A percentile compares a stretch with the other conserved stretches of the same genome.
Conservation (phyloP, 1,140 invertebrate species). For the Bombus picipes region DNA sequence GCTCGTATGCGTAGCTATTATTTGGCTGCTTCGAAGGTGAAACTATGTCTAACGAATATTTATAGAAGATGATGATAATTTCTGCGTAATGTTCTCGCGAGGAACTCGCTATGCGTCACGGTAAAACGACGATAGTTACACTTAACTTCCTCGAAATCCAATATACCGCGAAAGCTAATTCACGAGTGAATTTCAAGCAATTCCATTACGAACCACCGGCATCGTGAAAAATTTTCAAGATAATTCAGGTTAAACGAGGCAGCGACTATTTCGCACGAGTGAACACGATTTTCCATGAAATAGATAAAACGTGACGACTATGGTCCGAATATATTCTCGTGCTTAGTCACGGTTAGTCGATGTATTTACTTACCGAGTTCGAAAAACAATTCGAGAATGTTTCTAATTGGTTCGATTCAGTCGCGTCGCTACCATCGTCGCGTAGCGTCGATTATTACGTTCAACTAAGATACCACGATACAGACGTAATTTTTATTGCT, state of each 20-base stretch:
- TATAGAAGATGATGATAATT: conserved; percentile 33
- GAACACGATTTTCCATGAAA: conserved; percentile 10
- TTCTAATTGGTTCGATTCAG: neutral
- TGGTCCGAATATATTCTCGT: too few relatives aligned
- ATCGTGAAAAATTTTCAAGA: neutral
- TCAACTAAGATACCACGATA: neutral
- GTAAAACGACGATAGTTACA: too few relatives aligned
- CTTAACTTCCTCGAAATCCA: neutral
- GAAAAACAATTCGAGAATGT: conserved; percentile 17
- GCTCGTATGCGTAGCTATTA: neutral
- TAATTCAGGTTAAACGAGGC: neutral
- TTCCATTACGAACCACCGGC: neutral
- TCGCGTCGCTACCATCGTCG: too few relatives aligned
- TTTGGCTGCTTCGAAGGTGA: neutral
- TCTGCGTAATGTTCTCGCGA: neutral
- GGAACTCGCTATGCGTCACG: neutral
- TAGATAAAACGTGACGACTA: neutral
- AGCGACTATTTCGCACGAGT: neutral
- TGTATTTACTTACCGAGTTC: too few relatives aligned
- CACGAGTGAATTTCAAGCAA: neutral
- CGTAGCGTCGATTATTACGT: too few relatives aligned
- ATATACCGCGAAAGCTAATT: neutral
- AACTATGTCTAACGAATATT: conserved; percentile 27
- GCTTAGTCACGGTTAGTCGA: too few relatives aligned
- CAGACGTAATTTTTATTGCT: neutral